Base-by-base conservation (phyloP, 2,113 vertebrate species). In the Manacus vitellinus region DNA sequence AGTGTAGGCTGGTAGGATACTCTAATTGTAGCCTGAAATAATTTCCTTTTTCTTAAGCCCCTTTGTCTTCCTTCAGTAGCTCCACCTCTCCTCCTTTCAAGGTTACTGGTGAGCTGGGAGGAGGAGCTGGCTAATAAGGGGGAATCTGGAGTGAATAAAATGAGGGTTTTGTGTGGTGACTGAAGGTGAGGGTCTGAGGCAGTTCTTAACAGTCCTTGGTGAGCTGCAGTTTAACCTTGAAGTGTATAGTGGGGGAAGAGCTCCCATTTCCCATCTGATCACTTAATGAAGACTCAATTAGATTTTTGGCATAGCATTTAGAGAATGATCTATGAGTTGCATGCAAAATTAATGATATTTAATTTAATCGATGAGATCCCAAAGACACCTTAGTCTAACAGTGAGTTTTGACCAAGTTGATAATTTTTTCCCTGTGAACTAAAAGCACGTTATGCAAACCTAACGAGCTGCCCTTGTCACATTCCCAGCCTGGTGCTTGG, bases 281-380 rank as follows among this genome's bases (percentile, higher is more conserved):
- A 13, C 82, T 85, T 96, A 62, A 91, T 75, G 86, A 96, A 96
- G 94, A 89, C 91, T 94, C 77, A 94, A 44, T 96, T 95, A 86
- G 54, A 37, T 68, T 94, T 95, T 74, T 96, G 95, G 83, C 90
- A 17, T 68, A 91, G 76, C 31, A 49, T 89, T 96, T 90, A 91
- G 92, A 44, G 89, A 88, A 70, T 92, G 93, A 94, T 95, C 49
- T 81, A 95, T 6, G 73, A 86, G 54, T 81, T 89, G 76, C 72
- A 81, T 90, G 39, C 80, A 92, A 75, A 95, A 92, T 94, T 97
- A 94, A 96, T 94, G 89, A 22, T 80, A 71, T 75, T 92, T 90
- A 86, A 95, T 94, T 92, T 92, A 96, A 93, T 96, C 4, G 2
- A 77, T 84, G 90, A 77, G 84, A 22, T 84, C 88, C 85, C 52